Base-by-base conservation (phyloP, 2,888 invertebrate genomes). In the Idaea straminata region DNA sequence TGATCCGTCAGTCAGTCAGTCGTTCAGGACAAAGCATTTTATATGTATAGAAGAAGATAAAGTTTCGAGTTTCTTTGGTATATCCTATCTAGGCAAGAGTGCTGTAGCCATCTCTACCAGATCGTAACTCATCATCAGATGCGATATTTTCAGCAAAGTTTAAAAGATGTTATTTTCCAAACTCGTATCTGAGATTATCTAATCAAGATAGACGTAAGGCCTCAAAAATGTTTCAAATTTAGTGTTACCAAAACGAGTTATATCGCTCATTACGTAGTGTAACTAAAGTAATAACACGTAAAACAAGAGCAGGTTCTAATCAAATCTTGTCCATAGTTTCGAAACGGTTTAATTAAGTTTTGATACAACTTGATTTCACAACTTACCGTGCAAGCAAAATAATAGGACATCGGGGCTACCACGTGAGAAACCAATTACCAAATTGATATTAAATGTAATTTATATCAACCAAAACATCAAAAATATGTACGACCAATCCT, bases 291-390 rank as follows among this genome's bases (percentile, higher is more conserved):
- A 87, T 86, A 83, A 84, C 80, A 77, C 80, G 80, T 79, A 80
- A 80, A 86, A 88, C 87, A 86, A 86, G 87, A 83, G 85, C 83
- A 84, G 77, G 77, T 77, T 80, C 76, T 77, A 80, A 81, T 78
- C 77, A 78, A 81, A 80, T 77, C 76, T 80, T 75, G 78, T 75
- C 77, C 74, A 57, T 38, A 58, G 69, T 81, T 81, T 75, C 79
- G 77, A 78, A 80, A 81, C 74, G 67, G 73, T 77, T 81, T 79
- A 81, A 81, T 81, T 77, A 75, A 80, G 70, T 77, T 71, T 64
- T 74, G 74, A 77, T 74, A 73, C 76, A 76, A 73, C 73, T 62
- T 64, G 73, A 72, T 82, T 82, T 81, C 81, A 79, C 71, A 66
- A 71, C 66, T 65, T 70, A 74, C 71, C 78, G 73, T 81, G 59